Conservation (phyloP, 2,888 invertebrate genomes). For the Lacanobia oleracea region DNA sequence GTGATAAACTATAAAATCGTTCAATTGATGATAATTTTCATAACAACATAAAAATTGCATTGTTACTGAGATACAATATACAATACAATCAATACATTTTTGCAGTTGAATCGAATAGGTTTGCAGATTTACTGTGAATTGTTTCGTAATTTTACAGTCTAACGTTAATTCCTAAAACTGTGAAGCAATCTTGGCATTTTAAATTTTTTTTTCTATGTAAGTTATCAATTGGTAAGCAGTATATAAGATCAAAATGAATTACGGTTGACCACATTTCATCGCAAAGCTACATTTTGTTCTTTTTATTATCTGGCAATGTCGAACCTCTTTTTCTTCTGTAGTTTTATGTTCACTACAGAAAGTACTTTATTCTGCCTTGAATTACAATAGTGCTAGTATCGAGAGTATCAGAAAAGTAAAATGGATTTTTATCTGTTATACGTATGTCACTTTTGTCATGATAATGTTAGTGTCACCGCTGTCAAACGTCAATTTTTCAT, state of each 20-base stretch:
- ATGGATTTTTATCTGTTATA: neutral
- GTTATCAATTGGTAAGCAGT: no score
- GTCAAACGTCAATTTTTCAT: constrained; percentile 30
- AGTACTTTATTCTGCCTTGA: constrained; percentile 10
- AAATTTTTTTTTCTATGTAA: neutral
- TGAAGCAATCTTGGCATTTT: neutral
- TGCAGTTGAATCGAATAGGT: neutral
- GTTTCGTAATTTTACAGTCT: neutral
- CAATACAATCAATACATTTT: neutral
- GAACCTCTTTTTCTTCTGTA: accelerated
- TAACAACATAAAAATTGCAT: no score
- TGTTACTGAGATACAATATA: accelerated
- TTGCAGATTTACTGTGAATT: accelerated
- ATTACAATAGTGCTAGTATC: neutral
- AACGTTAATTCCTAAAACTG: neutral
- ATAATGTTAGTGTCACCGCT: constrained; percentile 25
- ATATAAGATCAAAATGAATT: no score
- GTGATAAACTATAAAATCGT: neutral
- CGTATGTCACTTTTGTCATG: neutral
- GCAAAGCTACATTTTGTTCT: no score
- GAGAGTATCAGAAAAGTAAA: constrained; percentile 25
- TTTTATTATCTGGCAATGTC: constrained; percentile 14
- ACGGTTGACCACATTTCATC: no score
- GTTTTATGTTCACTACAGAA: neutral
- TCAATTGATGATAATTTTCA: neutral